phyloP scores from a whole-genome alignment of 2,888 invertebrate genomes.

The Apeira syringaria region DNA sequence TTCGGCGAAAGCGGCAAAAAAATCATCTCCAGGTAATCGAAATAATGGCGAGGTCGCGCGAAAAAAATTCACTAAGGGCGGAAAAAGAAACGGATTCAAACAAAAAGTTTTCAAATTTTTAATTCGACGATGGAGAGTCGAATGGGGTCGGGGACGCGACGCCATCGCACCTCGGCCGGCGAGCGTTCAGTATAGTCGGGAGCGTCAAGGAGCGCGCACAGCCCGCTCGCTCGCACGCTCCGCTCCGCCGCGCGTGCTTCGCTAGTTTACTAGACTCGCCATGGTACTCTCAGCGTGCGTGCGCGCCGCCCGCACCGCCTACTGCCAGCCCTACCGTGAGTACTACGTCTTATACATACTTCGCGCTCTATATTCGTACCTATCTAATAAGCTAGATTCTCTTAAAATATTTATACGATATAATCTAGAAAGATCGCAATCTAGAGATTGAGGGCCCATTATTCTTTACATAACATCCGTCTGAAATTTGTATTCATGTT shows the following conservation, averaged over 20 bases:
- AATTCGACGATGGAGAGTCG: conserved; percentile 65
- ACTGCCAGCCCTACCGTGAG: conserved; percentile 71
- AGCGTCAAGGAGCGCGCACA: conserved; percentile 18
- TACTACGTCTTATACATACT: conserved; percentile 29
- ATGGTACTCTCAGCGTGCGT: conserved; percentile 76
- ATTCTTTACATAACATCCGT: too few relatives aligned
- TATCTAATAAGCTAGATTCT: too few relatives aligned
- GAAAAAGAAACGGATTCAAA: conserved; percentile 81
- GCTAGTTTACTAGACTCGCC: conserved; percentile 18
- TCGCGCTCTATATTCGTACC: too few relatives aligned
- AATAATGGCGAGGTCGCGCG: conserved; percentile 75
- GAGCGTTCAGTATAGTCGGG: conserved; percentile 18
- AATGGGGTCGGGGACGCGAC: conserved; percentile 30
- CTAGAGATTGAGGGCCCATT: too few relatives aligned
- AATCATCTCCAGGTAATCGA: conserved; percentile 81
- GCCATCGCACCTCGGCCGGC: conserved; percentile 24
- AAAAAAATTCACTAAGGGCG: conserved; percentile 83
- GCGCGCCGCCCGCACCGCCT: conserved; percentile 63
- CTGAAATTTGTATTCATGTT: too few relatives aligned
- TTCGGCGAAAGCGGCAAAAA: conserved; percentile 68
- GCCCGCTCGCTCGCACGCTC: conserved; percentile 8
- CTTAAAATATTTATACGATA: too few relatives aligned
- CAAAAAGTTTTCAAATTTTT: conserved; percentile 71
- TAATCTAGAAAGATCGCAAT: too few relatives aligned
- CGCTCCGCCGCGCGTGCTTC: conserved; percentile 11